A percentile compares a stretch with the other conserved stretches of the same genome.
These are phyloP conservation scores for Pelosia muscerda DNA, from an alignment of 2,888 invertebrate genomes.

Conservation along the genomic window DNA sequence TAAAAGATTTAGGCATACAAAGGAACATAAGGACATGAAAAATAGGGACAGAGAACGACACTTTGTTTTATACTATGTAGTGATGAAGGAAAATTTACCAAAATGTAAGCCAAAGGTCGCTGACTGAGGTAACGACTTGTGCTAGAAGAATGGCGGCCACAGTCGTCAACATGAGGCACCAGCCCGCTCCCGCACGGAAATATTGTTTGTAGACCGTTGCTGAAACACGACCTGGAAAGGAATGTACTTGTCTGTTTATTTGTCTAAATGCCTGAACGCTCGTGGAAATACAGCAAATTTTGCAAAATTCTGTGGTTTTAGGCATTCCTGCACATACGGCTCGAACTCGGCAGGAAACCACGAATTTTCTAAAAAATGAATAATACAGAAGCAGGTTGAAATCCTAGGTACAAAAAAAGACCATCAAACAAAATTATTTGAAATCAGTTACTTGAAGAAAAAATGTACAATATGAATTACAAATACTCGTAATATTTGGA, in stretches of 20 bases:
- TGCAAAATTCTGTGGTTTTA: not conserved
- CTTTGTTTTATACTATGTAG: too few relatives aligned
- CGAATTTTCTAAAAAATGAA: too few relatives aligned
- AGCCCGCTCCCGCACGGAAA: constrained; percentile 89
- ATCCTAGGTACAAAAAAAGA: too few relatives aligned
- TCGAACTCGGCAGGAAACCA: too few relatives aligned
- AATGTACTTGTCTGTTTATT: not conserved
- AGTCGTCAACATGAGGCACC: constrained; percentile 84
- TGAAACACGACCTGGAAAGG: constrained; percentile 79
- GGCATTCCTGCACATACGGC: not conserved
- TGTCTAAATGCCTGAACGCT: not conserved
- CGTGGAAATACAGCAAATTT: not conserved
- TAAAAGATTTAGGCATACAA: too few relatives aligned
- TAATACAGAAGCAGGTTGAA: too few relatives aligned
- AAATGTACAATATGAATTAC: too few relatives aligned
- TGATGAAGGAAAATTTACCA: constrained; percentile 88
- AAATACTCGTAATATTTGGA: too few relatives aligned
- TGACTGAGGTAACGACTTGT: constrained; percentile 89
- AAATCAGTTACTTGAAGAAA: too few relatives aligned
- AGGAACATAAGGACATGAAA: too few relatives aligned
- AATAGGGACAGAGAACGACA: too few relatives aligned
- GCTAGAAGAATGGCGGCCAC: constrained; percentile 85
- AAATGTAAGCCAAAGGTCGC: constrained; percentile 92
- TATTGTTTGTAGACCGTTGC: constrained; percentile 89
- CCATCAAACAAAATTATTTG: too few relatives aligned